Evolutionary conservation across 2,113 vertebrate species (phyloP).

Genomic region (Mesitornis unicolor): DNA sequence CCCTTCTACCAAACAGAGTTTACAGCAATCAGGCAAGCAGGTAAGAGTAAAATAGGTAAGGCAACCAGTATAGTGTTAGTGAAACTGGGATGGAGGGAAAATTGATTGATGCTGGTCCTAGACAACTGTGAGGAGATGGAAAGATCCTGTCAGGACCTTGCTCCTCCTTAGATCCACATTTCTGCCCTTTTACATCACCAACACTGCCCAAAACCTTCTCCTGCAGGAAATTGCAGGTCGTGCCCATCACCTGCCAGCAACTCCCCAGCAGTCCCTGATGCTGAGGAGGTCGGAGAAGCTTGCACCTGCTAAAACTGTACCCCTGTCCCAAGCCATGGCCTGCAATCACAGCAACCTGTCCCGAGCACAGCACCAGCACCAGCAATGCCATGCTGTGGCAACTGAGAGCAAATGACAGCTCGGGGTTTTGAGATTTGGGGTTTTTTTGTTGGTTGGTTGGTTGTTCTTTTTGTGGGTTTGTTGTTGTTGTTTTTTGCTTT

Average conservation of each 20-base stretch:
- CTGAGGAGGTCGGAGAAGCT: neutral
- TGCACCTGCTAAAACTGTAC: neutral
- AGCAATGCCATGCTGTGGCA: fast-evolving
- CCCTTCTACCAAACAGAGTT: neutral
- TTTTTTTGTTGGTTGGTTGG: too few relatives aligned
- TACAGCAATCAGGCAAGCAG: neutral
- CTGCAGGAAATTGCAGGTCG: neutral
- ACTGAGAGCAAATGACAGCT: neutral
- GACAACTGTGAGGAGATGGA: neutral
- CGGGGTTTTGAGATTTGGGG: too few relatives aligned
- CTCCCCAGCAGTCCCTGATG: neutral
- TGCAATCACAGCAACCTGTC: fast-evolving
- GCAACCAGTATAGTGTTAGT: neutral
- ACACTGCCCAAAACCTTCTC: fast-evolving
- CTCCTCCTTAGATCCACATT: neutral
- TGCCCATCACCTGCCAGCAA: fast-evolving
- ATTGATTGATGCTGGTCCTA: neutral
- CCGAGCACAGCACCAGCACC: neutral
- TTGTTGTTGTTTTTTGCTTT: neutral
- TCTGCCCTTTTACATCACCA: neutral
- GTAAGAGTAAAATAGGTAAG: neutral
- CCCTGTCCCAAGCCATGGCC: neutral
- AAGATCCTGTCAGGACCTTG: neutral
- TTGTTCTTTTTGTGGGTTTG: too few relatives aligned
- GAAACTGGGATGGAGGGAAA: neutral